Percentiles rank a stretch among this genome's conserved stretches.
phyloP scores from a whole-genome alignment of 1,140 invertebrate genomes.

The Caenorhabditis remanei region DNA sequence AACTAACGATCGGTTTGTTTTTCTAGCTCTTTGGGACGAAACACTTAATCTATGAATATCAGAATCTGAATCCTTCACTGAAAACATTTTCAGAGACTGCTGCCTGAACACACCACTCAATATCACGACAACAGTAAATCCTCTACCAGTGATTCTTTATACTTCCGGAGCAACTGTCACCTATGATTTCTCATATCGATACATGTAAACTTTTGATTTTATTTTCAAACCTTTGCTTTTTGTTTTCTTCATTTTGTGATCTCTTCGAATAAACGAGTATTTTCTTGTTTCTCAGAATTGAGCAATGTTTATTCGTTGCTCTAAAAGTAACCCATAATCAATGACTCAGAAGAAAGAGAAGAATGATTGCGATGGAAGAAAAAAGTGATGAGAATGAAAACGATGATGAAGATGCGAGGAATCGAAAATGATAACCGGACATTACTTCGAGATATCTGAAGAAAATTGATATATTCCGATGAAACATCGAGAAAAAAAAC shows the following conservation, averaged over 20 bases:
- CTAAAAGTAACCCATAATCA: conserved; percentile 53
- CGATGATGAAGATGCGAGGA: conserved; percentile 23
- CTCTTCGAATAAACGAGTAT: conserved; percentile 36
- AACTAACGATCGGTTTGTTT: conserved; percentile 6
- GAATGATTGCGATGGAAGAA: conserved; percentile 42
- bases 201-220: background rate
- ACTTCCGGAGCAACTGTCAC: conserved; percentile 28
- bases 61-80: background rate
- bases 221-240: background rate
- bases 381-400: background rate
- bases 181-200: conserved; percentile 31
- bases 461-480: background rate
- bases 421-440: conserved; percentile 60
- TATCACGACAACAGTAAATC: conserved; percentile 14
- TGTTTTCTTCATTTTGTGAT: background rate
- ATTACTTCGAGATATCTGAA: conserved; percentile 63
- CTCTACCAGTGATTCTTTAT: conserved; percentile 18
- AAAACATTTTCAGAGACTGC: conserved; percentile 5
- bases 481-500: conserved; percentile 28
- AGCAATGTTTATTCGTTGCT: conserved; percentile 48
- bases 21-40: background rate
- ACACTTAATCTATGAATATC: background rate
- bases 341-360: conserved; percentile 51
- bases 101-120: conserved; percentile 34
- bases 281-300: background rate